phyloP scores from a whole-genome alignment of 2,888 invertebrate species.

The Dioctria rufipes region DNA sequence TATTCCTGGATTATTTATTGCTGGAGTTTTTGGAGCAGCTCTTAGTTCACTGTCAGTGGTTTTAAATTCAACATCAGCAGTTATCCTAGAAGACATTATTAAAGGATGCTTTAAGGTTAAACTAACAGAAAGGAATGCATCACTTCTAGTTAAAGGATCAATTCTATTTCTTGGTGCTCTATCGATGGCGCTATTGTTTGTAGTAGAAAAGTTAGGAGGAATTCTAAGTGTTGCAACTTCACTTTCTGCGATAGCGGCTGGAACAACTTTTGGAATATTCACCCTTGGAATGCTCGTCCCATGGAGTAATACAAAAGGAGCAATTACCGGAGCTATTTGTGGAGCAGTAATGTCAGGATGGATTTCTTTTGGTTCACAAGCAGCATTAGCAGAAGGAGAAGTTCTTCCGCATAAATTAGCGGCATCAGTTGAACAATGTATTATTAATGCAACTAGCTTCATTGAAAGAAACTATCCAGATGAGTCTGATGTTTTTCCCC shows the following conservation, averaged over 20 bases:
- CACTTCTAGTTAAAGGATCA: constrained; percentile 77
- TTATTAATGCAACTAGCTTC: constrained; percentile 59
- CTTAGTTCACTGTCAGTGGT: constrained; percentile 92
- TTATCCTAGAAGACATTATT: constrained; percentile 86
- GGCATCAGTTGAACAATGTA: constrained; percentile 72
- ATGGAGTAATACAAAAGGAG: constrained; percentile 82
- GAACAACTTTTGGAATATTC: constrained; percentile 87
- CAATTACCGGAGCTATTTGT: constrained; percentile 75
- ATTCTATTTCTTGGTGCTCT: constrained; percentile 77
- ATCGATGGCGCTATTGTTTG: constrained; percentile 78
- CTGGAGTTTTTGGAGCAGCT: constrained; percentile 92
- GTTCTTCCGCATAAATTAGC: constrained; percentile 75
- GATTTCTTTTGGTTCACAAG: constrained; percentile 79
- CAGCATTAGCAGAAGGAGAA: constrained; percentile 75
- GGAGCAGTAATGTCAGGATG: constrained; percentile 77
- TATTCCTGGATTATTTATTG: constrained; percentile 88
- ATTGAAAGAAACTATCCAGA: constrained; percentile 63
- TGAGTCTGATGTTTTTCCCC: constrained; percentile 77
- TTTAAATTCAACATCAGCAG: constrained; percentile 88
- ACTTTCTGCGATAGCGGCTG: constrained; percentile 86
- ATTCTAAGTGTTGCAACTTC: constrained; percentile 83
- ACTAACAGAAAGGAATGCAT: constrained; percentile 76
- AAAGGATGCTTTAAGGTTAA: constrained; percentile 79
- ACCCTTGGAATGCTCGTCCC: constrained; percentile 87
- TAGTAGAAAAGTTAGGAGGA: constrained; percentile 84